A percentile compares a stretch with the other conserved stretches of the same genome.
phyloP scores from a whole-genome alignment of 2,113 vertebrate genomes.

The Baryphthengus martii region DNA sequence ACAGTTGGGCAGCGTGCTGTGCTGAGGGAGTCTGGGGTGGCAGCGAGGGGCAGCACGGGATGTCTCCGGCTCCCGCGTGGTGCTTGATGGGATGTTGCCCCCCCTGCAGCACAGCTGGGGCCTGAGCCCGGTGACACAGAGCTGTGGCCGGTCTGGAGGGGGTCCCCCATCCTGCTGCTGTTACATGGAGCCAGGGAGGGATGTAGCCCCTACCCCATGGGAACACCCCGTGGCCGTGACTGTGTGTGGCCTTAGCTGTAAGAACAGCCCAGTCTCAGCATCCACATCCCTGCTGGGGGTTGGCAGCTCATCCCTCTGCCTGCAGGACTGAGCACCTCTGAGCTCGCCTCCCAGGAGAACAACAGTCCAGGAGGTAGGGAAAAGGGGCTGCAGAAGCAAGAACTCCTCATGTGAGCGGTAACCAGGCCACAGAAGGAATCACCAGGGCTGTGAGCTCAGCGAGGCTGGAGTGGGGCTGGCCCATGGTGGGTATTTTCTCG shows the following conservation, averaged over 20 bases:
- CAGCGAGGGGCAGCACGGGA: not conserved
- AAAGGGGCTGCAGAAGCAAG: not conserved
- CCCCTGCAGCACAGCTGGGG: not conserved
- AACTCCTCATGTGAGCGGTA: not conserved
- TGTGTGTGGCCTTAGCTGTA: fast-evolving
- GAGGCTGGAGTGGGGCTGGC: not conserved
- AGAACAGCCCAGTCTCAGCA: not conserved
- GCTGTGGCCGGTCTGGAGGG: fast-evolving
- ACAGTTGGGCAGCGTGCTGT: fast-evolving
- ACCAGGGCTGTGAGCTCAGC: not conserved
- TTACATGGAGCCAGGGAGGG: not conserved
- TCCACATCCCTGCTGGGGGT: not conserved
- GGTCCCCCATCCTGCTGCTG: not conserved
- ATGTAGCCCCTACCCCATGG: not conserved
- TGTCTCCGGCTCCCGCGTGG: fast-evolving
- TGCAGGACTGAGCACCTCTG: not conserved
- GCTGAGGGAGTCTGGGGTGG: not conserved
- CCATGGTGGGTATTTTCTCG: fast-evolving
- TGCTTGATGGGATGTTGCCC: not conserved
- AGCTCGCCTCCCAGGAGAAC: not conserved
- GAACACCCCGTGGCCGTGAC: fast-evolving
- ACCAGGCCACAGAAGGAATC: not conserved
- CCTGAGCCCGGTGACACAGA: not conserved
- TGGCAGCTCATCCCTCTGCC: not conserved
- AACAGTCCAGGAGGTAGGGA: fast-evolving